These are phyloP conservation scores for Heteractis magnifica DNA, from an alignment of 92 coral and sea anemone species.

Conservation along the genomic window DNA sequence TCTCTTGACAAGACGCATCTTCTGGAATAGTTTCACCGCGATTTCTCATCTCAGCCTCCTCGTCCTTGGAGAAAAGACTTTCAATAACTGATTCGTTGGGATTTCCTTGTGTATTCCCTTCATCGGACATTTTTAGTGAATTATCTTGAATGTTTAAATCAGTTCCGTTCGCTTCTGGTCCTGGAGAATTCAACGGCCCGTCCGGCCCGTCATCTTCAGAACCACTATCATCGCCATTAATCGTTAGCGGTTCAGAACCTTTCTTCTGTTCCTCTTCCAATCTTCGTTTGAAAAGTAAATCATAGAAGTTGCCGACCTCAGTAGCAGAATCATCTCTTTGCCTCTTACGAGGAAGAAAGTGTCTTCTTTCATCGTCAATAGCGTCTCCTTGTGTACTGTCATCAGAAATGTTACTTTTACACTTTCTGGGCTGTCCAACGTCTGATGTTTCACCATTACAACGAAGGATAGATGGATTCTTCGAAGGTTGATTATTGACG, in stretches of 20 bases:
- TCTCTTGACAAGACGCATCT: neutral
- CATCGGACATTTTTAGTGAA: neutral
- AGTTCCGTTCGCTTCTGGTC: neutral
- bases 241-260: neutral
- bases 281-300: neutral
- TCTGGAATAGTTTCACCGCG: neutral
- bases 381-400: neutral
- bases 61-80: neutral
- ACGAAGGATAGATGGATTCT: neutral
- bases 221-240: neutral
- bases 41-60: neutral
- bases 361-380: neutral
- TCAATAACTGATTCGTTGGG: neutral
- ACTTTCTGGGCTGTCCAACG: neutral
- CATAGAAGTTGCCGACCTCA: neutral
- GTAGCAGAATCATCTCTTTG: neutral
- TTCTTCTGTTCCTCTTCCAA: conserved; percentile 1
- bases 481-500: neutral
- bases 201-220: neutral
- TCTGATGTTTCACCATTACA: neutral
- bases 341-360: neutral
- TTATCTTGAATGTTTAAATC: neutral
- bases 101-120: neutral
- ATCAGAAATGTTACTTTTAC: neutral
- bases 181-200: neutral